Evolutionary conservation across 2,888 invertebrate genomes (phyloP), one percentile per base, ranked within the genome.

Genomic region (Rugalucina vietnamica): DNA sequence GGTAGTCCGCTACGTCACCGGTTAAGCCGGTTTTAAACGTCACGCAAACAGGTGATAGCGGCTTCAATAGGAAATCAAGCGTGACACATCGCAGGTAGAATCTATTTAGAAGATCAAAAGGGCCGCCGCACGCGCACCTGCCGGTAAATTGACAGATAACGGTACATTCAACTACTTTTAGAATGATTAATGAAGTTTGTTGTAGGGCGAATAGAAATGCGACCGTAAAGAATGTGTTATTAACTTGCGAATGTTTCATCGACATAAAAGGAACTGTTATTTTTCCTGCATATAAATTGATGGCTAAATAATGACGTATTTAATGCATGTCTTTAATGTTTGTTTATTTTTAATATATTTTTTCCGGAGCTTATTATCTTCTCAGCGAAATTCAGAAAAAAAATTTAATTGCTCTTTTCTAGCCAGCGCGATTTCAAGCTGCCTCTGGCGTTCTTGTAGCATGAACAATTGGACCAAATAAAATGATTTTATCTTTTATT

Each of bases 111-210:
- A 69, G 75, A 81, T 84, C 84, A 84, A 84, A 84, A 81, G 34
- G 50, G 50, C 71, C 78, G 75, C 78, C 75, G 69, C 84, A 84
- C 76, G 81, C 76, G 76, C 81, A 84, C 78, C 81, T 84, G 84
- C 79, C 73, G 37, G 24, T 70, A 81, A 37, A 81, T 80, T 80
- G 82, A 82, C 80, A 80, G 78, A 77, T 82, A 82, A 79, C 85
- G 77, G 82, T 79, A 79, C 73, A 77, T 32, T 34, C 18, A 65
- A 65, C 65, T 65, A 65, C 65, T 65, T 65, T 60, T 34, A 65
- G 18, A 65, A 65, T 65, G 65, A 65, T 65, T 65, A 65, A 65
- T 65, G 29, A 29, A 65, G 65, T 29, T 65, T 29, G 24, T 3
- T 65, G 14, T 32, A 10, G 14, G 24, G 24, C 27, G 57, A 57